Conservation (phyloP, 2,888 invertebrate species). For the Pammene aurita region DNA sequence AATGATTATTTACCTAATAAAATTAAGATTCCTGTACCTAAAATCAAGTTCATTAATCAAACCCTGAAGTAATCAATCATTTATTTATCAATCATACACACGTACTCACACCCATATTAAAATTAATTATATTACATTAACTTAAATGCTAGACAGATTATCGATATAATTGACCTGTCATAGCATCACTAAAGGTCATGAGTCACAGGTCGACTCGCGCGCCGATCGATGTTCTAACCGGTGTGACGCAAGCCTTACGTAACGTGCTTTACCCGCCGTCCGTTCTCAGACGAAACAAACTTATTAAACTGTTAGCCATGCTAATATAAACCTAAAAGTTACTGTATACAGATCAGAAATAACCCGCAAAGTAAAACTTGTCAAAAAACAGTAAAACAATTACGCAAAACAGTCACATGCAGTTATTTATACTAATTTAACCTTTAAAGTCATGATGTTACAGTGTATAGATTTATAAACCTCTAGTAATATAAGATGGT, state of each 20-base stretch:
- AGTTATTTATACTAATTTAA: background rate
- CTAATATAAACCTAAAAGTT: slow-evolving; percentile 5
- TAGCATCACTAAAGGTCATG: slow-evolving; percentile 65
- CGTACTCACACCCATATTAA: background rate
- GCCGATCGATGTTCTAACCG: slow-evolving; percentile 57
- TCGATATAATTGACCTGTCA: slow-evolving; percentile 38
- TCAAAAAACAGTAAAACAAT: slow-evolving; percentile 10
- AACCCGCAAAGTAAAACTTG: background rate
- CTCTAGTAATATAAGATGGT: background rate
- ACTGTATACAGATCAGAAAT: background rate
- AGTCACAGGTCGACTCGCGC: slow-evolving; percentile 74
- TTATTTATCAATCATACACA: too few species aligned
- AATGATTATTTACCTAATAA: too few species aligned
- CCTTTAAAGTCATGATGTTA: background rate
- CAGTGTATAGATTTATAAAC: background rate
- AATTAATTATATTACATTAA: slow-evolving; percentile 28
- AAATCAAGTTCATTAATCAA: too few species aligned
- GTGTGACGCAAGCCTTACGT: slow-evolving; percentile 70
- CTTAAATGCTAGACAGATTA: slow-evolving; percentile 4
- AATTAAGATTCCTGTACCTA: too few species aligned
- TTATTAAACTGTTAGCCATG: background rate
- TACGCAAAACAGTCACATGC: background rate
- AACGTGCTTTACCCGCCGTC: slow-evolving; percentile 52
- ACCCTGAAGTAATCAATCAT: too few species aligned
- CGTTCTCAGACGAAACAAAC: slow-evolving; percentile 48